Conservation (phyloP, 2,797 vertebrate genomes). For the Choloepus didactylus region DNA sequence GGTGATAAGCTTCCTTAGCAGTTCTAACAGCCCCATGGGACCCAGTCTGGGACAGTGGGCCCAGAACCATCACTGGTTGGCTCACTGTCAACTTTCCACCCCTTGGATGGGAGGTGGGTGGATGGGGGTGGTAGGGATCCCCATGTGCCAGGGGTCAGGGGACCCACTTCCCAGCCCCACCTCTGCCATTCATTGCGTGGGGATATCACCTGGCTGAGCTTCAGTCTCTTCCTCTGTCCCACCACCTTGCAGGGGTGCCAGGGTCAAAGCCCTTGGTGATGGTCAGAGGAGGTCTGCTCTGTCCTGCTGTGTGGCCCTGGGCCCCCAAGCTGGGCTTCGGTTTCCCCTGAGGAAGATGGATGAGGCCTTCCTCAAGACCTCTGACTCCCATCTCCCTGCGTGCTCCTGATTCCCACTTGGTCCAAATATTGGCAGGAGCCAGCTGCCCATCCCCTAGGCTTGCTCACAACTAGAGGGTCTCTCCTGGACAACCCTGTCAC, state of each 20-base stretch:
- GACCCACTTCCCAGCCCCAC: not conserved
- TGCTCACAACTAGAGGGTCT: not conserved
- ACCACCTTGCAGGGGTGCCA: too few relatives aligned
- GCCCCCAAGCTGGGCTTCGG: not conserved
- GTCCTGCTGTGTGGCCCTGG: not conserved
- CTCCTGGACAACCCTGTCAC: not conserved
- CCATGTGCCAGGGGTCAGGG: not conserved
- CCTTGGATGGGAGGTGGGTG: not conserved
- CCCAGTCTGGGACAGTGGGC: not conserved
- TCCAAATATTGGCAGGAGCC: not conserved
- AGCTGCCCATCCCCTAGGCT: not conserved
- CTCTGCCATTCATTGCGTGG: not conserved
- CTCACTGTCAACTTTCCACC: not conserved
- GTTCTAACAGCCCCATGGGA: not conserved
- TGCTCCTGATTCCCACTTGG: conserved; percentile 19
- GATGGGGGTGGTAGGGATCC: not conserved
- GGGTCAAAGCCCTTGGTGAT: not conserved
- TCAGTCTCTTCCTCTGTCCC: not conserved
- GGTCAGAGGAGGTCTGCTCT: not conserved
- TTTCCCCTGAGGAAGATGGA: not conserved
- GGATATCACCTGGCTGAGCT: not conserved
- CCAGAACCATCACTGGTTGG: not conserved
- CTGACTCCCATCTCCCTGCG: not conserved
- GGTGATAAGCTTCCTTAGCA: not conserved
- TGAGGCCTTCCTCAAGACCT: not conserved